These are phyloP conservation scores for Scytalopus superciliaris DNA, from an alignment of 2,113 vertebrate genomes.

Conservation along the genomic window DNA sequence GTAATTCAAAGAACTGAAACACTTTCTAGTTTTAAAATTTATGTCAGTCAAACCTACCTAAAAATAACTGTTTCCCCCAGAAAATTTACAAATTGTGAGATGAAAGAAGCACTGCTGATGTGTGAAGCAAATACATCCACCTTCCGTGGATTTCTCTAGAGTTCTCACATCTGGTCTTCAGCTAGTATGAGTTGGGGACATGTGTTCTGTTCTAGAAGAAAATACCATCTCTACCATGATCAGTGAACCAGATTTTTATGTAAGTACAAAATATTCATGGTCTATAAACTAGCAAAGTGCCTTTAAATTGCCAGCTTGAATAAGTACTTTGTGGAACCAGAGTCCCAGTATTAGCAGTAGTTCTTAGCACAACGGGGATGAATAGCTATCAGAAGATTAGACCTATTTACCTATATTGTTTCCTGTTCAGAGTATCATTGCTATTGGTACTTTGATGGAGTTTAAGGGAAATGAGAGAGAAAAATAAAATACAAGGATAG, in stretches of 20 bases:
- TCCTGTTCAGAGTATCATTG: neutral
- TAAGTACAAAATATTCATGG: neutral
- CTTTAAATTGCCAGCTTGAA: neutral
- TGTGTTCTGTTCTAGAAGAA: neutral
- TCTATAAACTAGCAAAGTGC: neutral
- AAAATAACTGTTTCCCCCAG: neutral
- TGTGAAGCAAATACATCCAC: neutral
- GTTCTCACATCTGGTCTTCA: neutral
- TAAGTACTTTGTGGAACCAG: neutral
- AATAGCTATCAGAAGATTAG: neutral
- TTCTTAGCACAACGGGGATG: neutral
- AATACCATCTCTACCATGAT: neutral
- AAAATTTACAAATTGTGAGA: neutral
- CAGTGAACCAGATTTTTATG: conserved; percentile 1
- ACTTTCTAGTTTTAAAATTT: neutral
- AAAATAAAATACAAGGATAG: neutral
- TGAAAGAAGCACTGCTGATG: neutral
- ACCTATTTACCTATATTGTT: neutral
- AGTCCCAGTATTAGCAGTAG: neutral
- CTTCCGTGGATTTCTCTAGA: neutral
- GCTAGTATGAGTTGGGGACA: neutral
- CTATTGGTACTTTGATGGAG: neutral
- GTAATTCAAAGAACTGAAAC: neutral
- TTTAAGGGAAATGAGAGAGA: neutral
- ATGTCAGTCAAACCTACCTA: neutral